Percentiles rank a stretch among this genome's conserved stretches.
Evolutionary conservation across 2,888 invertebrate genomes (phyloP).

Genomic region (Gymnosoma rotundatum): DNA sequence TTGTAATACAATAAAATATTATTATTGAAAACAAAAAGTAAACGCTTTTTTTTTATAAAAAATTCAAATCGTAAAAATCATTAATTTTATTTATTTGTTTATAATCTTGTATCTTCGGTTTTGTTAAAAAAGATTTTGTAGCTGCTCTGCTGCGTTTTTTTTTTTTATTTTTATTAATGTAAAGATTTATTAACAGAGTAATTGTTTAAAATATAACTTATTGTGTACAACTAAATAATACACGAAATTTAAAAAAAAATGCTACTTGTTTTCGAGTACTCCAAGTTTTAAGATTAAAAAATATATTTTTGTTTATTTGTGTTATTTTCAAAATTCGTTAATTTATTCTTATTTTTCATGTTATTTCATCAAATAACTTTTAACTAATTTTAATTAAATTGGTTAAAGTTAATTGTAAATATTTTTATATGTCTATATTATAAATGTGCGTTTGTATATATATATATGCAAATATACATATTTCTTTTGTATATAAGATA

Average conservation of each 20-base stretch:
- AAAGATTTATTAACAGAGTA: not conserved
- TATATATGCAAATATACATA: not conserved
- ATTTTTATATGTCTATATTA: not conserved
- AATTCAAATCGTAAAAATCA: not conserved
- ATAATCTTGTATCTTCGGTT: too few species aligned
- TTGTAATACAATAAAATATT: not conserved
- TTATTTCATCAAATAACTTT: conserved; percentile 45
- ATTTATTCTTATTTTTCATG: conserved; percentile 2
- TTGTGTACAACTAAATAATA: not conserved
- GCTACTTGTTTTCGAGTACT: not conserved
- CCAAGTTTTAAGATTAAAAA: conserved; percentile 27
- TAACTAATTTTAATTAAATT: conserved; percentile 31
- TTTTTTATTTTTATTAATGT: too few species aligned
- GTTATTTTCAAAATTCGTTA: conserved; percentile 12
- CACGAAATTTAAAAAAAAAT: not conserved
- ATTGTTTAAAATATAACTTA: not conserved
- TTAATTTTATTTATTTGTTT: too few species aligned
- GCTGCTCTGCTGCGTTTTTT: too few species aligned
- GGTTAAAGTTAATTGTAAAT: conserved; percentile 29
- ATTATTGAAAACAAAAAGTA: conserved; percentile 47
- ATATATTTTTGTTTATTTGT: not conserved
- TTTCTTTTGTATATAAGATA: not conserved
- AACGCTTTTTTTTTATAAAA: not conserved
- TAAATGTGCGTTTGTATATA: not conserved
- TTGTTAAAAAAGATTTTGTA: too few species aligned